phyloP scores from a whole-genome alignment of 2,888 invertebrate species.

The Perdita meconis region DNA sequence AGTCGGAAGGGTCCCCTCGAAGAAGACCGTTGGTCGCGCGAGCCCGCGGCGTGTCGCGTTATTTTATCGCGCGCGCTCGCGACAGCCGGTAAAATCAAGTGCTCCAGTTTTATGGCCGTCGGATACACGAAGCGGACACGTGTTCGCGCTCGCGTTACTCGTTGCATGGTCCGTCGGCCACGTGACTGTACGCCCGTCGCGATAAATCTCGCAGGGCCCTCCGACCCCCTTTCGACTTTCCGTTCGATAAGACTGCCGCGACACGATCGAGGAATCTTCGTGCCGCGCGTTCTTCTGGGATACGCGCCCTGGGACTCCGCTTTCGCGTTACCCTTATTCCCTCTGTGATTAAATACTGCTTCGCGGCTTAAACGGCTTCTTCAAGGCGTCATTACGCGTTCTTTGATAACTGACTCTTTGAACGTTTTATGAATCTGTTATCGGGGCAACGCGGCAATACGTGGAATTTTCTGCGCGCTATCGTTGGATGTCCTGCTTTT shows the following conservation, averaged over 20 bases:
- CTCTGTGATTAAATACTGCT: background rate
- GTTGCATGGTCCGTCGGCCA: conserved; percentile 59
- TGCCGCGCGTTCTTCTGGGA: conserved; percentile 16
- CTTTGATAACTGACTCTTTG: background rate
- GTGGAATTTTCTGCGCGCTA: background rate
- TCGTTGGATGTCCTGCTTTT: background rate
- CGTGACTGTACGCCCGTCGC: conserved; percentile 62
- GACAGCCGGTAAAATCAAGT: conserved; percentile 73
- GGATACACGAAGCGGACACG: conserved; percentile 66
- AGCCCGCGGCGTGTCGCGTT: conserved; percentile 23
- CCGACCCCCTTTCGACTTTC: conserved; percentile 52
- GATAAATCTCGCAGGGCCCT: conserved; percentile 65
- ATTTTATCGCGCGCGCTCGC: no score
- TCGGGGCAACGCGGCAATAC: background rate
- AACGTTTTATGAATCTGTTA: background rate
- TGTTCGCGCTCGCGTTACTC: conserved; percentile 64
- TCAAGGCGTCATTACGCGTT: conserved; percentile 2
- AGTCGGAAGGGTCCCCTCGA: background rate
- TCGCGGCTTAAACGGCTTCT: no score
- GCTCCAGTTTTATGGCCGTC: conserved; percentile 72
- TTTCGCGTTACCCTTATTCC: background rate
- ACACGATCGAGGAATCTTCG: conserved; percentile 11
- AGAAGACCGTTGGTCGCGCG: background rate
- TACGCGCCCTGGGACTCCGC: conserved; percentile 7
- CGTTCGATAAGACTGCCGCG: conserved; percentile 56